These are phyloP conservation scores for Polypedilum vanderplanki DNA, from an alignment of 1,140 invertebrate species.

Conservation along the genomic window DNA sequence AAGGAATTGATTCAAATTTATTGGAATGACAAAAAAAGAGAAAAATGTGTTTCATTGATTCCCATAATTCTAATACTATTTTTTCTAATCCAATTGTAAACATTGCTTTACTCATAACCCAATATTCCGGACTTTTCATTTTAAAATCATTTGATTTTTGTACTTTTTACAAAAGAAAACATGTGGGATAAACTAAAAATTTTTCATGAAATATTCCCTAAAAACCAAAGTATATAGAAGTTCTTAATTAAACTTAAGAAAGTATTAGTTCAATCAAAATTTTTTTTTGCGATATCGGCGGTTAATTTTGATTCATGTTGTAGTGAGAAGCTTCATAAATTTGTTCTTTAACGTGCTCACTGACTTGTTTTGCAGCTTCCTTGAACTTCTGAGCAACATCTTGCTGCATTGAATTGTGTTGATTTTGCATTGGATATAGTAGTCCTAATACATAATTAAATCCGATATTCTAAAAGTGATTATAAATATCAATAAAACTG, in stretches of 20 bases:
- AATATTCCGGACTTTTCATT: not conserved
- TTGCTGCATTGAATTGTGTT: constrained; percentile 41
- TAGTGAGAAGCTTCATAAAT: constrained; percentile 45
- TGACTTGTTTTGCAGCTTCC: constrained; percentile 65
- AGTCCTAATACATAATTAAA: constrained; percentile 72
- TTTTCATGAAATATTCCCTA: not conserved
- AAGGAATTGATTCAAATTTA: too few species aligned
- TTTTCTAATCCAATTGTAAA: not conserved
- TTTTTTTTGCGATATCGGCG: too few species aligned
- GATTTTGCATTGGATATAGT: constrained; percentile 57
- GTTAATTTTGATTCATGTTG: not conserved
- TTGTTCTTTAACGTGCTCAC: constrained; percentile 65
- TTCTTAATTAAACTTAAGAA: constrained; percentile 1
- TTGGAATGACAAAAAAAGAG: too few species aligned
- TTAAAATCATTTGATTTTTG: not conserved
- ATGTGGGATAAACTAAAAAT: not conserved
- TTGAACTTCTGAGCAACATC: constrained; percentile 59
- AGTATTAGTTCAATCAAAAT: too few species aligned
- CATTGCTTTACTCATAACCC: not conserved
- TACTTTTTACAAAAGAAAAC: not conserved
- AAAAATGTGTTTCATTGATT: too few species aligned
- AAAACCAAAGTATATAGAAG: not conserved
- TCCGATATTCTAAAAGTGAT: constrained; percentile 51
- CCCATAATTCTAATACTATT: too few species aligned
- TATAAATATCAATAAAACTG: constrained; percentile 30